Evolutionary conservation across 2,888 invertebrate genomes (phyloP).

Genomic region (Brachylomia viminalis): DNA sequence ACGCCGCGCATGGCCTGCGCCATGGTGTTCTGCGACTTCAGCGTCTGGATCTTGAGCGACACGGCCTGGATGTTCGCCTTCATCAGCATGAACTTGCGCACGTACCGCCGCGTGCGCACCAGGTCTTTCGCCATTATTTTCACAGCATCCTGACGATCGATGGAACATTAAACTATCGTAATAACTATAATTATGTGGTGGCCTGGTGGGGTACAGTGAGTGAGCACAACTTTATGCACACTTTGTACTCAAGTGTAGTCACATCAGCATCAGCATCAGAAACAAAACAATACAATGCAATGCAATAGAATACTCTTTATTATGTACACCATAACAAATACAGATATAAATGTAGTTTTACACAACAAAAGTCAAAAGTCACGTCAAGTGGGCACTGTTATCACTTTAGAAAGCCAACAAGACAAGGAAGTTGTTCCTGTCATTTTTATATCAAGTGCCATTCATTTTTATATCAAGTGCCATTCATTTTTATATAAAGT

Average conservation of each 20-base stretch:
- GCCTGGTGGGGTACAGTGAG: neutral
- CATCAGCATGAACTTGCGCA: conserved; percentile 99
- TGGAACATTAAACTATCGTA: neutral
- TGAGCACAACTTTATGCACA: neutral
- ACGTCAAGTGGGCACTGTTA: neutral
- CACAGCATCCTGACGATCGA: conserved; percentile 94
- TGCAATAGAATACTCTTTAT: no score
- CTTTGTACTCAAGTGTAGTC: neutral
- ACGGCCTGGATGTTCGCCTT: conserved; percentile 99
- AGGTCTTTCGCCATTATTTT: conserved; percentile 99
- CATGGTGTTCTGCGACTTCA: conserved; percentile 99
- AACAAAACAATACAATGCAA: no score
- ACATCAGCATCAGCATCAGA: no score
- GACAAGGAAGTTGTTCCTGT: no score
- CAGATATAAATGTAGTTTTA: no score
- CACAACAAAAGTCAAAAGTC: no score
- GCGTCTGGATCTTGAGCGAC: conserved; percentile 98
- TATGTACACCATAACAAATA: no score
- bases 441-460: no score
- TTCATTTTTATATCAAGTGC: no score
- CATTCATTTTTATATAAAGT: no score
- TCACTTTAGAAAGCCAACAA: no score
- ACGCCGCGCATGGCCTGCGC: conserved; percentile 99
- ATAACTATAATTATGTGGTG: neutral
- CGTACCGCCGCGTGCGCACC: conserved; percentile 98